phyloP scores from a whole-genome alignment of 2,888 invertebrate species.

The Lasioglossum leucozonium region DNA sequence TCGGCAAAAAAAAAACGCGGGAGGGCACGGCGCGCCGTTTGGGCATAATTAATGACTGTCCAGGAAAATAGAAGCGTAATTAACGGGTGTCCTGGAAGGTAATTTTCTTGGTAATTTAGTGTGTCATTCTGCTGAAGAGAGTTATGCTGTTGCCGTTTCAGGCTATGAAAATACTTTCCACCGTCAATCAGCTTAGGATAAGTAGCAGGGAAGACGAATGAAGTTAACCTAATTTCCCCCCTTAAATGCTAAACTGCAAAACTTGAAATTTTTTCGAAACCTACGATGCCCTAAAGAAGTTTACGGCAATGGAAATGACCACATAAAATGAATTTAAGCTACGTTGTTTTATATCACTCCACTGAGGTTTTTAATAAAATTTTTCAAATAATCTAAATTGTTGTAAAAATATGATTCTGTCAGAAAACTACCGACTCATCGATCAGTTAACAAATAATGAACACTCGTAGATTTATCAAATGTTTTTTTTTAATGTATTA shows the following conservation, averaged over 20 bases:
- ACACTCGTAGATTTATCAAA: background rate
- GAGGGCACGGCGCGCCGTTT: conserved; percentile 18
- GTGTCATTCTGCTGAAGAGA: conserved; percentile 38
- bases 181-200: conserved; percentile 20
- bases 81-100: conserved; percentile 52
- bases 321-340: background rate
- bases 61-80: conserved; percentile 57
- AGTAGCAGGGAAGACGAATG: background rate
- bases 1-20: conserved; percentile 1
- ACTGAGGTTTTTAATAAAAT: background rate
- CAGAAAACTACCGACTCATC: background rate
- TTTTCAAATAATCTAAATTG: background rate
- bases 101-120: conserved; percentile 61
- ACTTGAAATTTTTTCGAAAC: background rate
- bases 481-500: background rate
- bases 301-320: background rate
- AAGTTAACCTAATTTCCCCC: background rate
- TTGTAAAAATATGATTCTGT: background rate
- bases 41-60: conserved; percentile 59
- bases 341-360: background rate
- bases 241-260: too few species aligned
- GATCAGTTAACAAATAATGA: background rate
- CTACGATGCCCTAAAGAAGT: background rate
- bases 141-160: conserved; percentile 18
- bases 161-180: conserved; percentile 30